Base-by-base conservation (phyloP, 2,797 vertebrate species). In the Enteromius paludinosus region DNA sequence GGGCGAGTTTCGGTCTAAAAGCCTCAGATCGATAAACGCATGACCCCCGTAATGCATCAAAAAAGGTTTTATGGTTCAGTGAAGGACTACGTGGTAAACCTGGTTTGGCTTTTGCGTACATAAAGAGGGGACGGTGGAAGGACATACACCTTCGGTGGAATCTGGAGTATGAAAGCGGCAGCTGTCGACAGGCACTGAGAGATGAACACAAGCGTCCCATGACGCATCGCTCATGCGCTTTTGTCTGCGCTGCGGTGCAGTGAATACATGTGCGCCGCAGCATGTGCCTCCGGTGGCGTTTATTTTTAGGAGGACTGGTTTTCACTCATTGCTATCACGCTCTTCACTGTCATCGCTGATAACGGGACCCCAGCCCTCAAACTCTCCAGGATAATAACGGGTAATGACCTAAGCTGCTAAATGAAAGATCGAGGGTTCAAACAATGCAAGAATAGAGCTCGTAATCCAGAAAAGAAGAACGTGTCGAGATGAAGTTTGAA, bases 121-220 rank as follows among this genome's bases (percentile, higher is more conserved):
- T 68, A 68, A 66, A 66, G 80, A 68, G 72, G 3, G 49, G 49
- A 72, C 54, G 14, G 35, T 75, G 62, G 47, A 82, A 82, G 61
- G 80, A 74, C 70, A 71, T 45, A 28, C 83, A 41, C 45, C 73
- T 76, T 83, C 47, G 45, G 54, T 52, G 81, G 38, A 72, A 85
- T 43, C 20, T 25, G 73, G 68, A 45, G 65, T 71, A 84, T 82
- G 84, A 71, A 70, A 52, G 68, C 80, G 14, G 73, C 89, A 90
- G 89, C 88, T 91, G 90, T 91, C 87, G 81, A 84, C 30, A 73
- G 49, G n/a, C 17, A 69, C 85, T 74, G 85, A 85, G 87, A 90
- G 87, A 88, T 87, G 90, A 90, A 87, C 89, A 75, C 86, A 92
- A 85, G 85, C 87, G 87, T 91, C 90, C 90, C 86, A 85, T 69